These are phyloP conservation scores for Caenorhabditis auriculariae DNA, from an alignment of 2,888 invertebrate genomes.

Conservation along the genomic window DNA sequence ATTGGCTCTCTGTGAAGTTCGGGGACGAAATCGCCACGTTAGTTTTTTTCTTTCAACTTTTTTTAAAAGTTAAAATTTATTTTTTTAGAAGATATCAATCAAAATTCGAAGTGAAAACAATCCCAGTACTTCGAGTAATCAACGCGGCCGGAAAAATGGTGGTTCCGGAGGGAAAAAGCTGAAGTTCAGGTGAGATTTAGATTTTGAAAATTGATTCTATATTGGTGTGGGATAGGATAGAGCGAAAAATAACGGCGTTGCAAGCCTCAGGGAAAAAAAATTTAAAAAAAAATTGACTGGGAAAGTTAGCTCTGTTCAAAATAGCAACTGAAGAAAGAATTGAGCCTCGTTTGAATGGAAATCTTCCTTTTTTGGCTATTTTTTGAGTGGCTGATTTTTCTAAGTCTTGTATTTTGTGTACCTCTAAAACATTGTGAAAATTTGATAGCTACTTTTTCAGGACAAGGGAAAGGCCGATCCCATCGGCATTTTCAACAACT, in stretches of 20 bases:
- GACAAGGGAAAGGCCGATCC: conserved; percentile 36
- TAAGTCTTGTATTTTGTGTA: too few species aligned
- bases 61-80: not conserved
- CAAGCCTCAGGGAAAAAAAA: too few species aligned
- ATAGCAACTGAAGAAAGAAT: too few species aligned
- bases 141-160: conserved; percentile 66
- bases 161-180: conserved; percentile 63
- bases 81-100: conserved; percentile 26
- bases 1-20: conserved; percentile 54
- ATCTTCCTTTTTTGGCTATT: too few species aligned
- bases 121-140: conserved; percentile 67
- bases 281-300: too few species aligned
- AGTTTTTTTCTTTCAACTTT: conserved; percentile 3
- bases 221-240: too few species aligned
- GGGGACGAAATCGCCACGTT: conserved; percentile 54
- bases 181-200: conserved; percentile 21
- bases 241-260: too few species aligned
- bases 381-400: too few species aligned
- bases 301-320: too few species aligned
- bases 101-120: conserved; percentile 58
- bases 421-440: not conserved
- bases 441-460: conserved; percentile 12
- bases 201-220: too few species aligned
- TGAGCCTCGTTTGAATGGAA: too few species aligned
- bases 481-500: conserved; percentile 34